Base-by-base conservation (phyloP, 1,140 invertebrate genomes). In the Lepidurus packardi region DNA sequence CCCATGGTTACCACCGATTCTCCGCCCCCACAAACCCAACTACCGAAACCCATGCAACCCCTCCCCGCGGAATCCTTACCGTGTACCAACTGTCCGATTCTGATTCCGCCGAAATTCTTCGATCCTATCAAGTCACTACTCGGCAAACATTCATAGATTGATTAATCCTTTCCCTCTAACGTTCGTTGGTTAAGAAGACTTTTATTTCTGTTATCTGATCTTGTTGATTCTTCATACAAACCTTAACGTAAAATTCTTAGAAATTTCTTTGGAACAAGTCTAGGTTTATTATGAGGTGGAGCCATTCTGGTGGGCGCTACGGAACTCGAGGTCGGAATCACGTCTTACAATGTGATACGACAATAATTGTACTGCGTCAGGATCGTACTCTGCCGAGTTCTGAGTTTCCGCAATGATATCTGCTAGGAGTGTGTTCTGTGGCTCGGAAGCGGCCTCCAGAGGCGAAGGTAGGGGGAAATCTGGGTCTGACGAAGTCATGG, bases 381-480 rank as follows among this genome's bases (percentile, higher is more conserved):
- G 24, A 77, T 77, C 75, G 9, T 16, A 11, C 16, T 42, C 43
- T 65, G 13, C 3, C n/a, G 9, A 16, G 13, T 65, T 9, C 16
- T 4, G 6, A 47, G 75, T 47, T 25, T 77, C 76, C 13, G 44
- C 76, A 77, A 41, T 77, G 45, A 25, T 34, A 21, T 53, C 76
- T 65, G 44, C 45, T 47, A 77, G 53, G 16, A 65, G 7, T n/a
- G 53, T n/a, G 21, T 21, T 65, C 0, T n/a, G 53, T 21, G 53
- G 53, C 53, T 65, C 53, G 21, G 43, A 16, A 7, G 43, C 0
- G 16, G 11, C 45, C 34, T 21, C 75, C 43, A 13, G 34, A 10
- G 77, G 73, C 16, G 78, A 74, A 16, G 73, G 78, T 8, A 74
- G 73, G 16, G 73, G 78, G 13, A 78, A 74, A 9, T 75, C 73